Evolutionary conservation across 2,888 invertebrate species (phyloP), one percentile per base, ranked within the genome.

Genomic region (Erpobdella octoculata): DNA sequence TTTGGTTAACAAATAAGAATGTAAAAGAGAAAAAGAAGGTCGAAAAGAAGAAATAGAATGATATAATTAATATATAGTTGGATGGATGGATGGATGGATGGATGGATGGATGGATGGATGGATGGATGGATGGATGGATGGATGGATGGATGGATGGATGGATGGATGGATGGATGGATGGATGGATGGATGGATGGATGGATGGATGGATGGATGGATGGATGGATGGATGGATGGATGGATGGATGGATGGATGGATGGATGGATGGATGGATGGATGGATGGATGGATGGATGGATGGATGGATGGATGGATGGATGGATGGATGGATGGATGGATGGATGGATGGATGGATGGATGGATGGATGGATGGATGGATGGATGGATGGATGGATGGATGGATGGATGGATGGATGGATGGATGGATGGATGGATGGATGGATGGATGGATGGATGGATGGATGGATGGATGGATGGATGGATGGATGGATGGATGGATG

Each of bases 231-330:
- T 62, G 62, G 62, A 62, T 62, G 62, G 62, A 25, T 62, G 31
- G 62, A 62, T 62, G 62, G 62, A 62, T 62, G 62, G 62, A 25
- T 62, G 62, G 62, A 62, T 62, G 62, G 62, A 62, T 62, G 62
- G 62, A 25, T 62, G 62, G 62, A 62, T 62, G 62, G 62, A 62
- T 62, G 62, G 62, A 62, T 62, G 62, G 62, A 62, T 62, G 62
- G 62, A 62, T 62, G 62, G 62, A 25, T 62, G 62, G 62, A 62
- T 62, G 31, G 62, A 62, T 62, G 62, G 25, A 36, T 37, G 38
- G 66, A 36, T 66, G 66, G 66, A 66, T 66, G 66, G 66, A 66
- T 66, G 38, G 66, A 36, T 37, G 66, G 25, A 36, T 66, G 66
- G 38, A 66, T 66, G 66, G 66, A 37, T 37, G 66, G 38, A 36